phyloP scores from a whole-genome alignment of 2,113 vertebrate genomes.

The Globicephala melas region DNA sequence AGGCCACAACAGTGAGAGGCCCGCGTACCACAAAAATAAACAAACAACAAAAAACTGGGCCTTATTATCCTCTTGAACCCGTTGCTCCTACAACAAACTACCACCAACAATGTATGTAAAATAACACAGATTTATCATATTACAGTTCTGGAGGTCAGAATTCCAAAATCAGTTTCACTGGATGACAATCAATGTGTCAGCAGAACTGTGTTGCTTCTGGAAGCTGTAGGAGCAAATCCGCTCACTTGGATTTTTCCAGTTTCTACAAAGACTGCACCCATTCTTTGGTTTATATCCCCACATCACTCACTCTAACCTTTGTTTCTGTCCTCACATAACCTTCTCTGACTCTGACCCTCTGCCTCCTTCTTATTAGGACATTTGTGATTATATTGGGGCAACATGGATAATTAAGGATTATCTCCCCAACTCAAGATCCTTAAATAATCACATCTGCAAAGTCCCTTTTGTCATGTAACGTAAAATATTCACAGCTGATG shows the following conservation, averaged over 20 bases:
- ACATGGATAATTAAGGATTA: background rate
- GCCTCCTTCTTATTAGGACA: background rate
- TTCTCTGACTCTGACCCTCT: background rate
- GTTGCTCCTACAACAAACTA: background rate
- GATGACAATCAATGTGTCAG: background rate
- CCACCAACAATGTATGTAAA: background rate
- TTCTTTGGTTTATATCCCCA: background rate
- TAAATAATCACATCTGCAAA: background rate
- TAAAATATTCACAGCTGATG: background rate
- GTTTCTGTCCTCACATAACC: background rate
- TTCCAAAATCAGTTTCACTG: background rate
- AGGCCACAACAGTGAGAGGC: no score
- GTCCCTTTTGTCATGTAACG: background rate
- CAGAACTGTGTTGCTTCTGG: background rate
- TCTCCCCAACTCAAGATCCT: background rate
- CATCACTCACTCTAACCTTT: background rate
- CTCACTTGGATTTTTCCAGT: background rate
- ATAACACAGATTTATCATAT: background rate
- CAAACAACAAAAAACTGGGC: background rate
- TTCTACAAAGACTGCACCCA: background rate
- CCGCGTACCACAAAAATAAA: no score
- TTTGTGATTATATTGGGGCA: background rate
- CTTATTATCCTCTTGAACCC: background rate
- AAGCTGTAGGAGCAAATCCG: background rate
- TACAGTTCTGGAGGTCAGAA: background rate